These are phyloP conservation scores for Zaprionus kolodkinae DNA, from an alignment of 1,140 invertebrate genomes.

Conservation along the genomic window DNA sequence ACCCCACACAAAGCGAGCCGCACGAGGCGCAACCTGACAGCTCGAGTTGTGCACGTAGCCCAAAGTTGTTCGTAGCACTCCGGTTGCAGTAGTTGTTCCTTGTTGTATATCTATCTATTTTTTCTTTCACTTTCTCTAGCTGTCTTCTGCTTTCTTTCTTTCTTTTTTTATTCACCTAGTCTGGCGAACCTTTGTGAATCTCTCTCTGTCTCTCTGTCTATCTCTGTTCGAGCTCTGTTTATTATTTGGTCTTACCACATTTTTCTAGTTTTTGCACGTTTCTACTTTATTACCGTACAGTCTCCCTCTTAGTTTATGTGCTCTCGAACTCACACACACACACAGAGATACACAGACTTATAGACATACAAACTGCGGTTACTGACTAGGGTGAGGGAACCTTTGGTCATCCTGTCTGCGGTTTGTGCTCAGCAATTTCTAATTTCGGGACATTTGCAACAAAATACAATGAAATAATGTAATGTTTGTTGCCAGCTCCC, in stretches of 20 bases:
- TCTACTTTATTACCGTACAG: slow-evolving; percentile 78
- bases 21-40: slow-evolving; percentile 63
- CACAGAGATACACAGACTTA: no score
- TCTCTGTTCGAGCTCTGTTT: slow-evolving; percentile 60
- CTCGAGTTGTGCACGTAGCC: slow-evolving; percentile 77
- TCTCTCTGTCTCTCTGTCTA: slow-evolving; percentile 43
- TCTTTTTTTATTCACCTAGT: slow-evolving; percentile 19
- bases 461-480: slow-evolving; percentile 63
- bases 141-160: background rate
- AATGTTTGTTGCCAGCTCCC: slow-evolving; percentile 63
- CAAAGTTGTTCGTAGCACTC: slow-evolving; percentile 60
- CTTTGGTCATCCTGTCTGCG: slow-evolving; percentile 3
- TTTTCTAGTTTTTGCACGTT: slow-evolving; percentile 82
- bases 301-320: slow-evolving; percentile 45
- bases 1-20: slow-evolving; percentile 54
- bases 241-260: slow-evolving; percentile 77
- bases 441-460: slow-evolving; percentile 73
- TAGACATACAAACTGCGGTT: slow-evolving; percentile 65
- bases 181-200: slow-evolving; percentile 59
- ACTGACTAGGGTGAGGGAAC: background rate
- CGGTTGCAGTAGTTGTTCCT: slow-evolving; percentile 29
- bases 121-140: slow-evolving; percentile 17
- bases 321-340: background rate
- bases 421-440: slow-evolving; percentile 61
- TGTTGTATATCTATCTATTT: slow-evolving; percentile 25